These are phyloP conservation scores for Silurus glanis DNA, from an alignment of 2,113 vertebrate genomes.

Conservation along the genomic window DNA sequence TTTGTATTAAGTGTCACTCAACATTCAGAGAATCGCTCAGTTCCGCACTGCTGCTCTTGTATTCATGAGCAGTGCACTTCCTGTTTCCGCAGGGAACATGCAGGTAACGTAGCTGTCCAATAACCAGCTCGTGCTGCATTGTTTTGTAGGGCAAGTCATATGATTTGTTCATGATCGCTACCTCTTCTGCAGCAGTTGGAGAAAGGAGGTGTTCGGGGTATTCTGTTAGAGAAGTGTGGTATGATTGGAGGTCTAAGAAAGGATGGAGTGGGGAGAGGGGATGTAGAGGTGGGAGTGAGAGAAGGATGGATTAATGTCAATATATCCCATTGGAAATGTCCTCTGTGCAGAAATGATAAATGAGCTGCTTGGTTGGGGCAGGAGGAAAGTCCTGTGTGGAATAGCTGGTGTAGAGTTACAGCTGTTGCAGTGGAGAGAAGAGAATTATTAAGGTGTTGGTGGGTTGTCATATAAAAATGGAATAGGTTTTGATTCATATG, in stretches of 20 bases:
- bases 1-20: slow-evolving; percentile 45
- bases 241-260: not conserved
- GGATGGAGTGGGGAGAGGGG: not conserved
- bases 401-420: slow-evolving; percentile 30
- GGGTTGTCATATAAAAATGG: not conserved
- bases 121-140: not conserved
- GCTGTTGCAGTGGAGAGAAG: not conserved
- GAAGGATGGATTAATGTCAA: slow-evolving; percentile 24
- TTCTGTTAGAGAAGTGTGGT: not conserved
- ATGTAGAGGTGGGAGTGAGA: not conserved
- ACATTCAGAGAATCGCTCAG: slow-evolving; percentile 23
- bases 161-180: slow-evolving; percentile 32
- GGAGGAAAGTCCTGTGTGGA: slow-evolving; percentile 53
- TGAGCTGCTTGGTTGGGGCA: slow-evolving; percentile 42
- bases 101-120: slow-evolving; percentile 26
- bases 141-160: slow-evolving; percentile 14
- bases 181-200: not conserved
- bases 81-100: not conserved
- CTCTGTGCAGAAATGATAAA: slow-evolving; percentile 53
- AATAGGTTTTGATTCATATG: not conserved
- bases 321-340: slow-evolving; percentile 40
- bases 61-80: slow-evolving; percentile 24
- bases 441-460: not conserved
- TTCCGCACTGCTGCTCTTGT: slow-evolving; percentile 42
- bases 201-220: not conserved